Conservation (phyloP, 2,113 vertebrate genomes). For the Tachuris rubrigastra region DNA sequence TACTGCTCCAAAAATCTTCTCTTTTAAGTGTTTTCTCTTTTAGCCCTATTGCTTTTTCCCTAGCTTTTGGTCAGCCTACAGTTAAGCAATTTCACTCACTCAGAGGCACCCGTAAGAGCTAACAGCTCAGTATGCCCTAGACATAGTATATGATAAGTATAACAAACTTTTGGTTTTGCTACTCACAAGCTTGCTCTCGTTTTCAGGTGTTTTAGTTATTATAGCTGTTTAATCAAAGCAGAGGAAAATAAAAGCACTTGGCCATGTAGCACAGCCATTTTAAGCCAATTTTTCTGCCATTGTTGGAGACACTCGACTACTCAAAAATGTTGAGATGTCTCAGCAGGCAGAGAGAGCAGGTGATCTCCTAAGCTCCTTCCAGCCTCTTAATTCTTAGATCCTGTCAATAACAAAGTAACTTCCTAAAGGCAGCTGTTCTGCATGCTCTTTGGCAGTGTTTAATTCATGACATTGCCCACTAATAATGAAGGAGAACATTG, state of each 20-base stretch:
- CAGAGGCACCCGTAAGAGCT: neutral
- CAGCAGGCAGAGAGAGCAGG: neutral
- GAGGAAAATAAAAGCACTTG: neutral
- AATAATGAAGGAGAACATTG: neutral
- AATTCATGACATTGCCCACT: neutral
- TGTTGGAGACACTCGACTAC: neutral
- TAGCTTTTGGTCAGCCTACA: neutral
- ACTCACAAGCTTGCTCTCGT: neutral
- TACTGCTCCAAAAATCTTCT: neutral
- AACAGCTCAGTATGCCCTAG: neutral
- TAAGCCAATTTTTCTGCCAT: neutral
- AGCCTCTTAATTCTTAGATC: accelerated
- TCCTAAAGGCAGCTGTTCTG: neutral
- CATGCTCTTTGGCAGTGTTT: neutral
- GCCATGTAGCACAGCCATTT: neutral
- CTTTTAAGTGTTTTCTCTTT: accelerated
- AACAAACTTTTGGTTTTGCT: neutral
- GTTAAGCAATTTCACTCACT: neutral
- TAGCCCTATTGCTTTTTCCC: neutral
- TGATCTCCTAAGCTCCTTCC: neutral
- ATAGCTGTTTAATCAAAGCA: neutral
- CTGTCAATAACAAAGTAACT: neutral
- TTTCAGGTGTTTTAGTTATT: neutral
- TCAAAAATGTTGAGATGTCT: neutral
- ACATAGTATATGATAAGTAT: neutral